A percentile compares a stretch with the other conserved stretches of the same genome.
Conservation (phyloP, 2,797 vertebrate species). For the Sebastiscus albofasciatus region DNA sequence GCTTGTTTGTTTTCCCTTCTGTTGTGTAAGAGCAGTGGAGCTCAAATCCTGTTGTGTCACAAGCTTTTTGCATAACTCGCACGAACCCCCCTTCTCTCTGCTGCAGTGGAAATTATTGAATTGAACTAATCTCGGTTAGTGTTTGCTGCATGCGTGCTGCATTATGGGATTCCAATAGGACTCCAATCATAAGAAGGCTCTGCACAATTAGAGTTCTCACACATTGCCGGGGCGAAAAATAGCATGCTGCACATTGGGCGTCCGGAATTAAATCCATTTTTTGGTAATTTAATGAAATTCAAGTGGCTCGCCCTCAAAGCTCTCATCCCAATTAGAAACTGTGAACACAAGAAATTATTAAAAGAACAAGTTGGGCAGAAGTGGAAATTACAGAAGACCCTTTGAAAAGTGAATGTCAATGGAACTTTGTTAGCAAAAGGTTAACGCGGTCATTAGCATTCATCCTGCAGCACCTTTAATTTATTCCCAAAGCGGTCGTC, state of each 20-base stretch:
- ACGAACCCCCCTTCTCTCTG: background rate
- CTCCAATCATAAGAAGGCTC: background rate
- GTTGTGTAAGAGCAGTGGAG: constrained; percentile 35
- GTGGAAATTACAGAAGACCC: constrained; percentile 46
- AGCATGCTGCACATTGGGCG: background rate
- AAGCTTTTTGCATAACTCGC: constrained; percentile 32
- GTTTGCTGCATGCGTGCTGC: background rate
- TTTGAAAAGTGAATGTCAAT: constrained; percentile 59
- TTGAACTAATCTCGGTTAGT: background rate
- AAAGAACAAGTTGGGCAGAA: constrained; percentile 49
- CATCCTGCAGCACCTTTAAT: constrained; percentile 55
- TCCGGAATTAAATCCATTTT: constrained; percentile 46
- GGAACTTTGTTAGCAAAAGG: constrained; percentile 72
- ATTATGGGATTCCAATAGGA: background rate
- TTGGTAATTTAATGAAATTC: constrained; percentile 59
- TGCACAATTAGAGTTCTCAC: background rate
- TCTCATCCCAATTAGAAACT: constrained; percentile 68
- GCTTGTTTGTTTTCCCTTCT: constrained; percentile 35
- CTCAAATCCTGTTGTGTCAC: constrained; percentile 46
- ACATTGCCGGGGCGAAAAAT: constrained; percentile 9
- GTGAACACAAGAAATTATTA: constrained; percentile 55
- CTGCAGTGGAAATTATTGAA: constrained; percentile 6
- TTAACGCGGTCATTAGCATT: constrained; percentile 73
- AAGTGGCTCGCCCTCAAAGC: constrained; percentile 31
- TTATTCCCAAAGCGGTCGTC: constrained; percentile 62